Evolutionary conservation across 2,888 invertebrate genomes (phyloP).

Genomic region (Campoletis raptor): DNA sequence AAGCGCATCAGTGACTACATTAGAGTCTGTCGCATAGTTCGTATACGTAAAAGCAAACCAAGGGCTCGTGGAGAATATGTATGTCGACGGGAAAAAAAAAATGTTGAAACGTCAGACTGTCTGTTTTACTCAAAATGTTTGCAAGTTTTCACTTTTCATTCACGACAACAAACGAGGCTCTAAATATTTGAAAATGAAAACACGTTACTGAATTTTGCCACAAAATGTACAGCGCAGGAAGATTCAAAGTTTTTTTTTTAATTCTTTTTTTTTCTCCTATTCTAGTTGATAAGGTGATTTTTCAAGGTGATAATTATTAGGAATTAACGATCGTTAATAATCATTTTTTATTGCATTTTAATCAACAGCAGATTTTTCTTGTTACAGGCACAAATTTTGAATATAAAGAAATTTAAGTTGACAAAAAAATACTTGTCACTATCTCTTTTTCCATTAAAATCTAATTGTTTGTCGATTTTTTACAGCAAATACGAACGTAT

Average conservation of each 20-base stretch:
- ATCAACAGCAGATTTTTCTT: too few species aligned
- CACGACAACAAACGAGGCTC: background rate
- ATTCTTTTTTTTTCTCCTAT: background rate
- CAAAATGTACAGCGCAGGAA: background rate
- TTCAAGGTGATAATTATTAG: too few species aligned
- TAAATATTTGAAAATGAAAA: background rate
- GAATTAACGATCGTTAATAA: too few species aligned
- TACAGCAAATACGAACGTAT: too few species aligned
- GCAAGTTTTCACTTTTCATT: background rate
- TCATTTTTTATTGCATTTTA: too few species aligned
- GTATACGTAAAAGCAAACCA: constrained; percentile 30
- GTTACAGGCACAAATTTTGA: too few species aligned
- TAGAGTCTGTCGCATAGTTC: constrained; percentile 14
- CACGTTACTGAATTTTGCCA: background rate
- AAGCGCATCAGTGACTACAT: constrained; percentile 35
- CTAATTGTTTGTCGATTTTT: too few species aligned
- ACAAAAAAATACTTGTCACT: too few species aligned
- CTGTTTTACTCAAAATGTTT: background rate
- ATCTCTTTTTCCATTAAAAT: too few species aligned
- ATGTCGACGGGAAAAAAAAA: background rate
- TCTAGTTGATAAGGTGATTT: too few species aligned
- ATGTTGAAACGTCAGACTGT: background rate
- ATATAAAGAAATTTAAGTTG: too few species aligned
- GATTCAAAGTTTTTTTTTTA: background rate
- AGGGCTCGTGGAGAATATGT: background rate